These are phyloP conservation scores for Andrena dorsata DNA, from an alignment of 2,888 invertebrate genomes.

Conservation along the genomic window DNA sequence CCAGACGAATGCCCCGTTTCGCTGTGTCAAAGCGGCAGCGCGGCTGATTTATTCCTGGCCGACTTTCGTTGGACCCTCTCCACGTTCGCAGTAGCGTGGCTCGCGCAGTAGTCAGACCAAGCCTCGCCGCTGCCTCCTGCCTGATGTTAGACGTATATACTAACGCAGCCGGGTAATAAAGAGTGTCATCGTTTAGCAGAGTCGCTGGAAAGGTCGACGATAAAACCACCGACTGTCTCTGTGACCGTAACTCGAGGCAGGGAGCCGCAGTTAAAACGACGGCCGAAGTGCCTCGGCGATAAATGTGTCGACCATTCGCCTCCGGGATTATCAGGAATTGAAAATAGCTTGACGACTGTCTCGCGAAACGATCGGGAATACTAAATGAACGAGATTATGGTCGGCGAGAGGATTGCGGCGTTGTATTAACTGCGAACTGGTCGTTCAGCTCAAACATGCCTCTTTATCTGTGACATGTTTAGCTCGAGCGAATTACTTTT, in stretches of 20 bases:
- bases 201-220: conserved; percentile 67
- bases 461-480: no score
- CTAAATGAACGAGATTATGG: not conserved
- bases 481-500: no score
- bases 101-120: conserved; percentile 21
- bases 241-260: conserved; percentile 64
- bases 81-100: conserved; percentile 26
- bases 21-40: conserved; percentile 22
- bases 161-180: conserved; percentile 67
- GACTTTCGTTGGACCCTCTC: conserved; percentile 33
- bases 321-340: conserved; percentile 22
- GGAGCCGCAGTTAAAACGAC: conserved; percentile 70
- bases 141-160: conserved; percentile 20
- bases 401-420: not conserved
- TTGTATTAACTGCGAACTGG: not conserved
- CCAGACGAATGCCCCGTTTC: conserved; percentile 9
- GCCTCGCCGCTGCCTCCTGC: conserved; percentile 1
- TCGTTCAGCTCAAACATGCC: not conserved
- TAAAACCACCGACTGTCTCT: conserved; percentile 69
- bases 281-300: conserved; percentile 65
- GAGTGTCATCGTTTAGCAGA: conserved; percentile 72
- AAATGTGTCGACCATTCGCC: conserved; percentile 63
- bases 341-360: conserved; percentile 35
- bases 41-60: conserved; percentile 43
- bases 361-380: not conserved